phyloP scores from a whole-genome alignment of 2,113 vertebrate genomes.

The Numenius arquata region DNA sequence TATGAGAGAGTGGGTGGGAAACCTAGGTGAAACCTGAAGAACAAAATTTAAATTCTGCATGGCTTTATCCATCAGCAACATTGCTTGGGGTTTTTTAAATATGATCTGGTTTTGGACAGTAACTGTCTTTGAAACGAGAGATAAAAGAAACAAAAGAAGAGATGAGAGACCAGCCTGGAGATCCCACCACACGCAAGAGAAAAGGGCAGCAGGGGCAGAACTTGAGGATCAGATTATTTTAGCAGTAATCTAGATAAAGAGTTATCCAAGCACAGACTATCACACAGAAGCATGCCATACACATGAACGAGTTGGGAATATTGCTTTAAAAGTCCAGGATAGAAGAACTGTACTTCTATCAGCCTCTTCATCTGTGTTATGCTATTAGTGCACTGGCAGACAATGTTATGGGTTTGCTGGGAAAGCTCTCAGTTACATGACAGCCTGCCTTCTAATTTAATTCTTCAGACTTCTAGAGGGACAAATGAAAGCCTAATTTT shows the following conservation, averaged over 20 bases:
- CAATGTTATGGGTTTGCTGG: slow-evolving; percentile 30
- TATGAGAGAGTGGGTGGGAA: neutral
- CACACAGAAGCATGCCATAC: neutral
- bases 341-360: neutral
- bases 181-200: rapidly evolving
- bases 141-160: neutral
- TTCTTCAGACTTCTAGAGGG: slow-evolving; percentile 38
- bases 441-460: slow-evolving; percentile 38
- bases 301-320: neutral
- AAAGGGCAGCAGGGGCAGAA: neutral
- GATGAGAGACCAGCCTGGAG: neutral
- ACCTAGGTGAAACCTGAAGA: neutral
- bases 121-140: neutral
- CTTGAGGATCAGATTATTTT: neutral
- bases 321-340: slow-evolving; percentile 1
- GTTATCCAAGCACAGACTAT: neutral
- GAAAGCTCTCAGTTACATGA: slow-evolving; percentile 9
- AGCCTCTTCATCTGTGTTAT: neutral
- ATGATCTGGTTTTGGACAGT: neutral
- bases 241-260: neutral
- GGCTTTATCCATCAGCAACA: neutral
- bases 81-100: neutral
- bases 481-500: slow-evolving; percentile 53
- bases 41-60: neutral
- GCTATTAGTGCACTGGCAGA: neutral